A percentile compares a stretch with the other conserved stretches of the same genome.
phyloP scores from a whole-genome alignment of 2,797 vertebrate species.

The Platyrinchus mystaceus region DNA sequence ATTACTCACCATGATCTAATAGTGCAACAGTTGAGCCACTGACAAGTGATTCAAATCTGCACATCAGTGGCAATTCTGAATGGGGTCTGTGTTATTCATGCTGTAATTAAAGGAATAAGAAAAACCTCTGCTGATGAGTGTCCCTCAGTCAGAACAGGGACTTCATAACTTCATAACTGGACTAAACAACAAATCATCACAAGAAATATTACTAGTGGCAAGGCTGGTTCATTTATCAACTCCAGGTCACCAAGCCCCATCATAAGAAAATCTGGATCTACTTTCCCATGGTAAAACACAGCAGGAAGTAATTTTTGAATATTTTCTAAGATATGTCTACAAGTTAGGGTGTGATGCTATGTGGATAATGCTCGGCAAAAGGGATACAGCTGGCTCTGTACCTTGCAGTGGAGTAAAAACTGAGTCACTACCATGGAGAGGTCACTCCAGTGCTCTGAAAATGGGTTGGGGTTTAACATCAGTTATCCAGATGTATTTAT shows the following conservation, averaged over 20 bases:
- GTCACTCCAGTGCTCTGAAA: conserved; percentile 1
- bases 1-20: background rate
- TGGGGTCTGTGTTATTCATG: background rate
- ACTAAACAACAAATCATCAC: background rate
- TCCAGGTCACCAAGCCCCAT: background rate
- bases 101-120: background rate
- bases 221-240: background rate
- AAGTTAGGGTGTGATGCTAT: background rate
- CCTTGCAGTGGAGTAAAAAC: background rate
- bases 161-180: background rate
- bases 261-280: background rate
- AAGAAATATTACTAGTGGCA: background rate
- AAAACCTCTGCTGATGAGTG: background rate
- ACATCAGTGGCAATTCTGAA: background rate
- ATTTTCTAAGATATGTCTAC: background rate
- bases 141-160: background rate
- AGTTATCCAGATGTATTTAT: conserved; percentile 15
- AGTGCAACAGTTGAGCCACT: background rate
- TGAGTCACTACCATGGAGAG: background rate
- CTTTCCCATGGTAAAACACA: conserved; percentile 4
- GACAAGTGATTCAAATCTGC: background rate
- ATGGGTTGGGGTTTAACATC: background rate
- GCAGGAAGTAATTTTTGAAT: conserved; percentile 3
- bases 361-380: background rate
- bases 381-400: background rate